These are phyloP conservation scores for Premnoplex brunnescens DNA, from an alignment of 2,797 vertebrate species.

Conservation along the genomic window DNA sequence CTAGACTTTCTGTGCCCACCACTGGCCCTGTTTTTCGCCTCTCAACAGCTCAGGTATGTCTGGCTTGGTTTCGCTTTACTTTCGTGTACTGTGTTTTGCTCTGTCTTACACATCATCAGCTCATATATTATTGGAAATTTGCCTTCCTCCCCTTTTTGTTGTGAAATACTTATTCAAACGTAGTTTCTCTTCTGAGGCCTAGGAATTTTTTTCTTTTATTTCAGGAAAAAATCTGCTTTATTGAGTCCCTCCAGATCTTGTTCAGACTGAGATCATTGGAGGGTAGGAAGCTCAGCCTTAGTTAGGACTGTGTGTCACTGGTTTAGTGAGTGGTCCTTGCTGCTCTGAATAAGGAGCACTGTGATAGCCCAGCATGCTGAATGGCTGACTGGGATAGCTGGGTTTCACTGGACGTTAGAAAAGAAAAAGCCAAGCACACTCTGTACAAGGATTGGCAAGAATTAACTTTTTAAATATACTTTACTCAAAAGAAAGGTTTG, in stretches of 20 bases:
- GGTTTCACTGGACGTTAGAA: background rate
- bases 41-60: conserved; percentile 81
- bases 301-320: background rate
- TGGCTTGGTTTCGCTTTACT: background rate
- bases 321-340: background rate
- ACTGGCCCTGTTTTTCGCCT: conserved; percentile 83
- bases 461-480: background rate
- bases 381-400: background rate
- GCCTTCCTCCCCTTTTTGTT: background rate
- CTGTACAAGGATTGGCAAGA: background rate
- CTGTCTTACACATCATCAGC: background rate
- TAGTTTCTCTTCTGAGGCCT: background rate
- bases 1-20: conserved; percentile 82
- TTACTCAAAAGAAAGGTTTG: background rate
- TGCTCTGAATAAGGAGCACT: background rate
- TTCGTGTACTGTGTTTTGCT: background rate
- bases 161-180: background rate
- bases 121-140: background rate
- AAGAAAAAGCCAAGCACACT: background rate
- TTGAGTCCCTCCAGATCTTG: background rate
- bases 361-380: background rate
- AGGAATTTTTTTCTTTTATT: background rate
- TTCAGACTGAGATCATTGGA: background rate
- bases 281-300: background rate
- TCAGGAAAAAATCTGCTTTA: background rate